Evolutionary conservation across 2,113 vertebrate genomes (phyloP), one percentile per base, ranked within the genome.

Genomic region (Scortum barcoo): DNA sequence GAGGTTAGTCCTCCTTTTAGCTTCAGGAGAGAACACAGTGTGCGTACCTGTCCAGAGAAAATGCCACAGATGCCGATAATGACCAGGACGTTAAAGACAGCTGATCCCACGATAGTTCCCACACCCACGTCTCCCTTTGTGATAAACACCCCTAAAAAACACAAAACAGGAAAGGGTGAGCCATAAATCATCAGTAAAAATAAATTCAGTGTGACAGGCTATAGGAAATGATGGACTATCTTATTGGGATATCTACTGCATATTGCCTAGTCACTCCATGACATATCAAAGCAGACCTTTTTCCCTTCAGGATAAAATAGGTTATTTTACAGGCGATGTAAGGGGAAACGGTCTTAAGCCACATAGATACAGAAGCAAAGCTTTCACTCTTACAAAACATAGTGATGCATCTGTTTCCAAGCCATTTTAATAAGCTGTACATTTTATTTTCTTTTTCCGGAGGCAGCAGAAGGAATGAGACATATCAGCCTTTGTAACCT

Each of bases 51-150:
- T 76, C 91, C 88, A 20, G 95, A 22, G 61, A 96, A 96, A 71
- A 96, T 94, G 56, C 95, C 96, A 68, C 96, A 96, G 58, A 96
- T 76, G 22, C 96, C 96, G 17, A 96, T 96, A 86, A 96, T 96
- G 76, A 96, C 94, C 66, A 96, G 91, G 86, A 96, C 93, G 88
- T 96, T 96, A 84, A 96, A 96, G 68, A 96, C 96, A 11, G 96
- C 96, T 26, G 95, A 96, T 60, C 96, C 96, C 53, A 96, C 95
- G 2, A 96, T 96, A 17, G 96, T 96, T 66, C 96, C 95, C 22
- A 96, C 94, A 1, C 96, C 96, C 1, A 96, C 93, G 9, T 96
- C 95, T 67, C 96, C 95, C 81, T 96, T 95, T 8, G 96, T 96
- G 90, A 96, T 96, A 84, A 96, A 96, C 48, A 96, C 96, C 22